Base-by-base conservation (phyloP, 2,113 vertebrate species). In the Thamnaconus septentrionalis region DNA sequence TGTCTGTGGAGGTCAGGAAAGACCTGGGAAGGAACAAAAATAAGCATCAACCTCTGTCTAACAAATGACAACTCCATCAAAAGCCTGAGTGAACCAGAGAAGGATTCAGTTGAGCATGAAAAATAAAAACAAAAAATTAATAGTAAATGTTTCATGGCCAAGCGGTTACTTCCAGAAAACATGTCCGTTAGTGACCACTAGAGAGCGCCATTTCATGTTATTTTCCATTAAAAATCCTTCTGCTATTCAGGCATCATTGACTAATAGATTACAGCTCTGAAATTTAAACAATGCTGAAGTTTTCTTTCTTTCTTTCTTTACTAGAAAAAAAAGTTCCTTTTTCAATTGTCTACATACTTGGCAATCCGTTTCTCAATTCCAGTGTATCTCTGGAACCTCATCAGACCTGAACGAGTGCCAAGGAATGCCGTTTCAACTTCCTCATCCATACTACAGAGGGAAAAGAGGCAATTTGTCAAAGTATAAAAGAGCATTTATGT, bases 351-450 rank as follows among this genome's bases (percentile, higher is more conserved):
- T 53, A 91, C 94, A 93, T 75, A 97, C 96, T 84, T 95, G 79
- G 90, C 90, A 1, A 92, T 91, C 72, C 94, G 76, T 70, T 95
- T 96, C 84, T 98, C 96, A 0, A 91, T 87, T 31, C 95, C 94
- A 42, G 93, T 87, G 0, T 95, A 97, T 50, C 93, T 87, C 75
- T 73, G 84, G 64, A 82, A 91, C 64, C 97, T 92, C 79, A 94
- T 91, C 55, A 98, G 91, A 3, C 96, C 97, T 0, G 96, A 94
- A 4, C 94, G 92, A 3, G 97, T 98, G 40, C 97, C 97, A 86
- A 98, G 81, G 81, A 98, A 98, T 0, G 94, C 96, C 4, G 94
- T 79, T 80, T 98, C 95, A 7, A 96, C 60, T 1, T 91, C 94
- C 0, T 86, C 87, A 3, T 94, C 90, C 0, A 90, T 65, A 0